Evolutionary conservation across 2,888 invertebrate species (phyloP), one percentile per base, ranked within the genome.

Genomic region (Vanessa cardui): DNA sequence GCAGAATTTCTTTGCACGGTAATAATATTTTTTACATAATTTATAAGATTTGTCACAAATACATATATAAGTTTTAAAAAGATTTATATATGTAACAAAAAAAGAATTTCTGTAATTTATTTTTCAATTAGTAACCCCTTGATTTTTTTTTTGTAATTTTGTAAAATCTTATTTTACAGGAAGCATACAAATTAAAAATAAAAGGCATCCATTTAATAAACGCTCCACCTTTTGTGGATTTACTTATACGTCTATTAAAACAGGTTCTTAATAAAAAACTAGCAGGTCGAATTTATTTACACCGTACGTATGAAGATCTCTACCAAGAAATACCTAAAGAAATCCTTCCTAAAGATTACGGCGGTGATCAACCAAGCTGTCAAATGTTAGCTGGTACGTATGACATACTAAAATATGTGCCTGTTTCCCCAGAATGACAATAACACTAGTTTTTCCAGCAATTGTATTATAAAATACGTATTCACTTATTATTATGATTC

Each of bases 181-280:
- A 84, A 64, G 85, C 83, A 2, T 84, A 83, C 61, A 87, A 87
- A 0, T 66, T 83, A 12, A 83, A 87, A 72, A 68, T 92, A 49
- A 88, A 86, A 66, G 81, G 78, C 0, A 80, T 93, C 2, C 86
- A 91, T 66, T 74, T 92, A 9, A 69, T 93, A 18, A 87, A 90
- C 39, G 66, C 81, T 0, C 89, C 89, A 0, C 86, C 84, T 61
- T 78, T 88, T 52, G 79, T 92, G 0, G 85, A 88, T 47, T 77
- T 83, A 4, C 18, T 92, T 0, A 68, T 90, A 1, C 75, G 76
- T 1, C 58, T 93, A 9, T 50, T 89, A 0, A 92, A 86, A 70
- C 85, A 83, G 69, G 72, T 83, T 0, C 61, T 85, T 5, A 83
- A 78, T 50, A 74, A 76, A 0, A 87, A 86, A 68, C 46, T 86